Conservation (phyloP, 2,888 invertebrate genomes). For the Mimas tiliae region DNA sequence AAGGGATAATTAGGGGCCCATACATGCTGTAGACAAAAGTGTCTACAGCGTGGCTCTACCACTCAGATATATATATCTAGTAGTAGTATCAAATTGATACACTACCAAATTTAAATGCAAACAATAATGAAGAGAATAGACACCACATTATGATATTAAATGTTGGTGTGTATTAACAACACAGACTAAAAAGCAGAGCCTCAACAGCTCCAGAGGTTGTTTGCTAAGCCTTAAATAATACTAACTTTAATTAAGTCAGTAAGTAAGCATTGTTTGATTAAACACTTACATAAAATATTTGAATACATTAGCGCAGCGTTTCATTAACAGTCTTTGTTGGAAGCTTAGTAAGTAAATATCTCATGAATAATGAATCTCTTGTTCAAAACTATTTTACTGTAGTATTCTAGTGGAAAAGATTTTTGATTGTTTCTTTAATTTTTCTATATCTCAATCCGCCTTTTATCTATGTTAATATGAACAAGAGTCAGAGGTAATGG, state of each 20-base stretch:
- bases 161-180: background rate
- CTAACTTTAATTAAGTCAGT: constrained; percentile 21
- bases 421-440: background rate
- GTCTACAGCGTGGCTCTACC: too few relatives aligned
- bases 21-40: too few relatives aligned
- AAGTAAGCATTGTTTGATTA: constrained; percentile 20
- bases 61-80: too few relatives aligned
- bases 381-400: background rate
- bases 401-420: background rate
- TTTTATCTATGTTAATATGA: too few relatives aligned
- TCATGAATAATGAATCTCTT: constrained; percentile 6
- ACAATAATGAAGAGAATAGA: too few relatives aligned
- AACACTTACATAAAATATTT: constrained; percentile 19
- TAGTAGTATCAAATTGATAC: too few relatives aligned
- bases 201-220: background rate
- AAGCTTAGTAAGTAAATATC: background rate
- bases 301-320: constrained; percentile 13
- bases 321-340: constrained; percentile 20
- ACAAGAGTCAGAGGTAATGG: too few relatives aligned
- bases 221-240: constrained; percentile 12
- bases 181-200: background rate
- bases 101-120: background rate
- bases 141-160: background rate
- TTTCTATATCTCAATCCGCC: too few relatives aligned
- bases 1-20: too few relatives aligned